Evolutionary conservation across 2,888 invertebrate genomes (phyloP).

Genomic region (Halocaridina rubra): DNA sequence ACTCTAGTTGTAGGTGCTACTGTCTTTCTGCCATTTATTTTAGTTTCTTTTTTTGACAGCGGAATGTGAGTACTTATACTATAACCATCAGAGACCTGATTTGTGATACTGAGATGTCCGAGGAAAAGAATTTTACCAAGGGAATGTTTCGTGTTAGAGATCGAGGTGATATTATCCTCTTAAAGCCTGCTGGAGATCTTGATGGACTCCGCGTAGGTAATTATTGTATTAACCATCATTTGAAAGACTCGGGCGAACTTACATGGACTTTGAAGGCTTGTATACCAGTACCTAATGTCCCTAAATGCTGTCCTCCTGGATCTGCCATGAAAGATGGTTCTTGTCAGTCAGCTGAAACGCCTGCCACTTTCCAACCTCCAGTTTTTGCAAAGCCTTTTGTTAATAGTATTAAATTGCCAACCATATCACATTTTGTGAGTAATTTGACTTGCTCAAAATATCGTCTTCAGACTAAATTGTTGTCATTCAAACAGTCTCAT

Average conservation of each 20-base stretch:
- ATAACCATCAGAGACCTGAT: slow-evolving; percentile 12
- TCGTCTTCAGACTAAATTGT: background rate
- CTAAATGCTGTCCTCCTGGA: slow-evolving; percentile 29
- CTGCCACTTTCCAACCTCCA: slow-evolving; percentile 6
- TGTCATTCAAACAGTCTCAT: background rate
- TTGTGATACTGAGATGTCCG: background rate
- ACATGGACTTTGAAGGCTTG: slow-evolving; percentile 35
- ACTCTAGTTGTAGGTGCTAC: too few relatives aligned
- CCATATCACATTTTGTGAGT: slow-evolving; percentile 2
- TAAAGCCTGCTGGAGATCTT: background rate
- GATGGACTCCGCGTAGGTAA: slow-evolving; percentile 10
- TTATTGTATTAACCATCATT: slow-evolving; percentile 9
- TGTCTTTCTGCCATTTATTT: background rate
- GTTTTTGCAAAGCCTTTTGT: background rate
- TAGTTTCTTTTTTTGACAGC: background rate
- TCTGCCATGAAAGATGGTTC: background rate
- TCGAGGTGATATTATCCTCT: slow-evolving; percentile 35
- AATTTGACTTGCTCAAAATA: background rate
- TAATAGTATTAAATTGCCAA: background rate
- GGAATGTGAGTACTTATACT: background rate
- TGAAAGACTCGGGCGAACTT: background rate
- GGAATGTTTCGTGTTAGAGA: slow-evolving; percentile 6
- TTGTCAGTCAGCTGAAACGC: background rate
- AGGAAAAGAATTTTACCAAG: background rate
- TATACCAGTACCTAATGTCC: slow-evolving; percentile 19